Percentiles rank a stretch among this genome's conserved stretches.
Conservation (phyloP, 2,797 vertebrate genomes). For the Phoeniculus purpureus region DNA sequence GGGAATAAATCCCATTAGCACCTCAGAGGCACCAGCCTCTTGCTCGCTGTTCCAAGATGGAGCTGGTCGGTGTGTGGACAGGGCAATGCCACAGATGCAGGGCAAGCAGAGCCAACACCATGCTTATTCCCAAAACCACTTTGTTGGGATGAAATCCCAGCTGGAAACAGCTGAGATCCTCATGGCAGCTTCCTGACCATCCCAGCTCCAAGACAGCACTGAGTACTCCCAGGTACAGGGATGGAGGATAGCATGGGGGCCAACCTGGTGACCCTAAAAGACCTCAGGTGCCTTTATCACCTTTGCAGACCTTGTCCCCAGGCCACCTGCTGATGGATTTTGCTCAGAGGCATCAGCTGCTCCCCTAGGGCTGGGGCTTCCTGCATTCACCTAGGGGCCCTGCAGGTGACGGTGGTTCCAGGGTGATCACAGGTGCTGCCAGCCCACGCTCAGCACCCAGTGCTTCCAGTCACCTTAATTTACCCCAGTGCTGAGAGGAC, state of each 20-base stretch:
- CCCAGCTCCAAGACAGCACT: background rate
- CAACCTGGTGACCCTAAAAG: background rate
- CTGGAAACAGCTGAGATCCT: rapidly evolving
- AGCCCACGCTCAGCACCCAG: background rate
- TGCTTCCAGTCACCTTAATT: constrained; percentile 25
- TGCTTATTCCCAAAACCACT: background rate
- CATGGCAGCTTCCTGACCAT: background rate
- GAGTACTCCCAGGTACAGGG: rapidly evolving
- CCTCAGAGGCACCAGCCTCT: background rate
- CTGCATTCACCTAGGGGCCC: rapidly evolving
- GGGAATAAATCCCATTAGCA: background rate
- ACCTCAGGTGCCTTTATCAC: rapidly evolving
- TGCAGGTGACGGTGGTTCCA: rapidly evolving
- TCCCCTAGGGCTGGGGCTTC: background rate
- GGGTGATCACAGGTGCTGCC: rapidly evolving
- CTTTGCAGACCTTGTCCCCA: background rate
- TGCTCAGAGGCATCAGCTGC: rapidly evolving
- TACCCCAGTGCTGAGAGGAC: constrained; percentile 39
- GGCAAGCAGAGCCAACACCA: rapidly evolving
- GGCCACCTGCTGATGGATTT: rapidly evolving
- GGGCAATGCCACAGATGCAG: background rate
- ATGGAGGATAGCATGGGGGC: background rate
- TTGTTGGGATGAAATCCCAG: background rate
- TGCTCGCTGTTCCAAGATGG: background rate
- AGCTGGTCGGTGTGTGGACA: background rate